Conservation (phyloP, 2,888 invertebrate species). For the Dorcus parallelipipedus region DNA sequence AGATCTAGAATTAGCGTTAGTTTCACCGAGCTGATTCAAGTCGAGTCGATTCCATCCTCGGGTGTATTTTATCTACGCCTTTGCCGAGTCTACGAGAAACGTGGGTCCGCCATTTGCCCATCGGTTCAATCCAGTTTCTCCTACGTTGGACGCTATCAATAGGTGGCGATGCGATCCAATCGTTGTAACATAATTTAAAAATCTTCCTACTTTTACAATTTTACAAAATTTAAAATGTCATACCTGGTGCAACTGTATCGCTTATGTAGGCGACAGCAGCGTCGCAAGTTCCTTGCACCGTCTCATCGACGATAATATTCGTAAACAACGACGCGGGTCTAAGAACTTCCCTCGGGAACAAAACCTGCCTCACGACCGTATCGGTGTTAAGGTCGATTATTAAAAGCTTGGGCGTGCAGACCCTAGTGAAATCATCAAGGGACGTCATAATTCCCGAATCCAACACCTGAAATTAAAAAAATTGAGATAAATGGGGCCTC, state of each 20-base stretch:
- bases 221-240: conserved; percentile 1
- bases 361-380: conserved; percentile 64
- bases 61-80: no score
- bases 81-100: no score
- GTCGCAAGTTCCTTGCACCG: conserved; percentile 65
- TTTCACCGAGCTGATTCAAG: no score
- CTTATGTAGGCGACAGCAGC: conserved; percentile 76
- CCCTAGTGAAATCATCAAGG: conserved; percentile 61
- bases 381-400: conserved; percentile 76
- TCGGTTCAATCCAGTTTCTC: no score
- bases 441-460: conserved; percentile 75
- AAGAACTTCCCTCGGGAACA: conserved; percentile 70
- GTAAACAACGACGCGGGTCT: conserved; percentile 75
- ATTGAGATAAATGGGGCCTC: not conserved
- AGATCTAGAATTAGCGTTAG: no score
- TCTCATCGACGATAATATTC: conserved; percentile 75
- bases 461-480: conserved; percentile 59
- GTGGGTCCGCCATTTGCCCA: no score
- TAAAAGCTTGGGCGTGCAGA: conserved; percentile 77
- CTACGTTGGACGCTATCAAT: no score
- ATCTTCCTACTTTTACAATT: not conserved
- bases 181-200: no score
- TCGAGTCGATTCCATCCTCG: no score
- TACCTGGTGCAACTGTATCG: conserved; percentile 79
- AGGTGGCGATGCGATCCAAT: no score